These are phyloP conservation scores for Siniperca undulata DNA, from an alignment of 2,797 vertebrate genomes.

Conservation along the genomic window DNA sequence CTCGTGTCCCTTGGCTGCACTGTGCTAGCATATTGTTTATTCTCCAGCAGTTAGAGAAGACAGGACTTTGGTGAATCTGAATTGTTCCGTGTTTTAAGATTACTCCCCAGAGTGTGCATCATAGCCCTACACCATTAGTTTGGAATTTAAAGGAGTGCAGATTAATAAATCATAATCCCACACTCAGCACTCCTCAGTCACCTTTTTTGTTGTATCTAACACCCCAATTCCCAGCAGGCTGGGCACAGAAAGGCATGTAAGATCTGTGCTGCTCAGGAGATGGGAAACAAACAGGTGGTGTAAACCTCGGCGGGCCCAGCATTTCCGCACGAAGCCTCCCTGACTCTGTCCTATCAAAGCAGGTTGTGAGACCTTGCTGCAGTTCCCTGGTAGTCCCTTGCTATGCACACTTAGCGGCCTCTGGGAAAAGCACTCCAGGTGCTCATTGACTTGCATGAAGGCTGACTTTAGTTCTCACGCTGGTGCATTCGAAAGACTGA, in stretches of 20 bases:
- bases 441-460: conserved; percentile 90
- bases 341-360: conserved; percentile 83
- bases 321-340: conserved; percentile 73
- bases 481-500: conserved; percentile 79
- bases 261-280: conserved; percentile 75
- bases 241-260: conserved; percentile 77
- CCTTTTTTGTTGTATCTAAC: conserved; percentile 88
- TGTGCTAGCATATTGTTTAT: conserved; percentile 62
- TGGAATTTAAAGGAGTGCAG: conserved; percentile 82
- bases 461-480: conserved; percentile 84
- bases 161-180: conserved; percentile 94
- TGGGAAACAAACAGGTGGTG: conserved; percentile 87
- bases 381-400: conserved; percentile 74
- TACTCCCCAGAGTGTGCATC: conserved; percentile 80
- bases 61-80: conserved; percentile 73
- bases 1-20: conserved; percentile 67
- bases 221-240: conserved; percentile 77
- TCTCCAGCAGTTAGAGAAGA: conserved; percentile 70
- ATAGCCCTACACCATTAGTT: conserved; percentile 81
- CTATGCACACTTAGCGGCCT: conserved; percentile 80
- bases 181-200: conserved; percentile 87
- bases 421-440: conserved; percentile 86
- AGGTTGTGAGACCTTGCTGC: conserved; percentile 78
- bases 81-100: conserved; percentile 82
- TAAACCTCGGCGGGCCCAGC: conserved; percentile 82